Percentiles rank a stretch among this genome's conserved stretches.
These are phyloP conservation scores for Bradypodion pumilum DNA, from an alignment of 2,797 vertebrate genomes.

Conservation along the genomic window DNA sequence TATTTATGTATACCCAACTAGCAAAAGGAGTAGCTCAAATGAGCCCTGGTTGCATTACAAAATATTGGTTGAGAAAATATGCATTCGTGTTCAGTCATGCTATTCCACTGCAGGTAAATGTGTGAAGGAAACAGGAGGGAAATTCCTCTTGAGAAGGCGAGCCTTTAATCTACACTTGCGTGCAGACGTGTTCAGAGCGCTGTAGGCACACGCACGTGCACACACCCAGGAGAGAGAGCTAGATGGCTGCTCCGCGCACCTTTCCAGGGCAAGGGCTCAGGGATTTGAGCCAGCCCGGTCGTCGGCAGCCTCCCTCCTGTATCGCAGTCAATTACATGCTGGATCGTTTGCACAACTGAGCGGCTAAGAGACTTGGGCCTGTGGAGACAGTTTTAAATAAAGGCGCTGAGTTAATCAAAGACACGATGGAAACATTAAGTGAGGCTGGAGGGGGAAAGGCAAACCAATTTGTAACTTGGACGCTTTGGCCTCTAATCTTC, in stretches of 20 bases:
- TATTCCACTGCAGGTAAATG: no score
- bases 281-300: rapidly evolving
- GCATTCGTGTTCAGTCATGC: no score
- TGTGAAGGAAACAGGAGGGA: no score
- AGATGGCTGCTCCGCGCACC: background rate
- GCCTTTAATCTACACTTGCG: no score
- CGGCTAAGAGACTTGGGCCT: rapidly evolving
- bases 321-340: background rate
- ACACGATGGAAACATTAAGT: background rate
- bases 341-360: rapidly evolving
- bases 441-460: slow-evolving; percentile 3
- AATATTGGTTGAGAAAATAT: no score
- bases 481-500: slow-evolving; percentile 30
- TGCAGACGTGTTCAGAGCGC: no score
- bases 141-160: no score
- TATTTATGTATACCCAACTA: no score
- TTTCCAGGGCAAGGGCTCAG: rapidly evolving
- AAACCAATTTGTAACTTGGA: background rate
- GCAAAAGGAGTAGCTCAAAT: no score
- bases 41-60: no score
- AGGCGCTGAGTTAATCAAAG: slow-evolving; percentile 8
- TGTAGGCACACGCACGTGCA: no score
- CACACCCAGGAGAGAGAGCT: no score
- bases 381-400: background rate
- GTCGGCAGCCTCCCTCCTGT: background rate